Base-by-base conservation (phyloP, 2,797 vertebrate species). In the Acipenser oxyrinchus region DNA sequence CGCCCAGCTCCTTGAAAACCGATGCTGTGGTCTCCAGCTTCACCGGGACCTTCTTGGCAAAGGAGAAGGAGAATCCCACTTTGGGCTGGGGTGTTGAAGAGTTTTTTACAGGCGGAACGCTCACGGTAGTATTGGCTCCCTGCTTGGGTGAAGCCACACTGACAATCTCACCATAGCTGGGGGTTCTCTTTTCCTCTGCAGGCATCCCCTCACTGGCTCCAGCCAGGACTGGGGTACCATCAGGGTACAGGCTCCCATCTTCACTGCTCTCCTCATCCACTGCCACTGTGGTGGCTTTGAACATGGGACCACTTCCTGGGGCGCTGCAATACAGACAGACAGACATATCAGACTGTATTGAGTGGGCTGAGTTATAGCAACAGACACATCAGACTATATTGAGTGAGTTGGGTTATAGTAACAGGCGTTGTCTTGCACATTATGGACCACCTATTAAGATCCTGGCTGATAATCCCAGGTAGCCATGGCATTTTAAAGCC, bases 221-320 rank as follows among this genome's bases (percentile, higher is more conserved):
- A 2, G 89, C 87, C 37, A 57, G 64, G 71, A 85, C 68, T 62
- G 82, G 77, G 50, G 82, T 59, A 51, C 78, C 83, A 69, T 94
- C 86, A 0, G 86, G 70, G 0, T 79, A 77, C 15, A 89, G 85
- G 66, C 75, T 73, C 0, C 88, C 79, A 0, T 96, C 93, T 0
- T 92, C 95, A 48, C 77, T 75, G 55, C 84, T 92, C 78, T 97
- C 95, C 70, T 94, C 95, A 6, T 97, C 97, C 66, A 98, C 84
- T 52, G 91, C 93, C 69, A 98, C 93, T 0, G 94, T 99, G 66
- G 94, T 97, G 13, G 95, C 85, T 88, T 93, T 93, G 85, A 99
- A 99, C 95, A 98, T 99, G n/a, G 97, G 97, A 2, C 97, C 97
- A 52, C 95, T 98, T 70, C 96, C 97, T 73, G 93, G 92, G 66